A percentile compares a stretch with the other conserved stretches of the same genome.
Evolutionary conservation across 1,140 invertebrate genomes (phyloP).

Genomic region (Uloborus diversus): DNA sequence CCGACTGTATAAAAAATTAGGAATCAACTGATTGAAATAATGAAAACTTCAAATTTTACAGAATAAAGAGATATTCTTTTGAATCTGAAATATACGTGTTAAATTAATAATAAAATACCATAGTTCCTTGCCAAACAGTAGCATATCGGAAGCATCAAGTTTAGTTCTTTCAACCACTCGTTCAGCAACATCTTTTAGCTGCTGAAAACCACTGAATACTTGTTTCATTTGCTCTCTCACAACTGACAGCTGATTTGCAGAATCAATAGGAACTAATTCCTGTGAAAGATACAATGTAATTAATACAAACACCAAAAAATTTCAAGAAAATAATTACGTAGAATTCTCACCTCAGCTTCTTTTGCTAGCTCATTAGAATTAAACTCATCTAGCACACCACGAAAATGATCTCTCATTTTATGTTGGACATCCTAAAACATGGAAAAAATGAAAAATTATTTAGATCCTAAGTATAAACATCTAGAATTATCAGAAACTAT

Average conservation of each 20-base stretch:
- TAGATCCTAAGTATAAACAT: too few species aligned
- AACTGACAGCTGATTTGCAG: conserved; percentile 71
- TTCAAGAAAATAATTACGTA: not conserved
- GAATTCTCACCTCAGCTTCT: conserved; percentile 72
- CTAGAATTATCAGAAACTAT: too few species aligned
- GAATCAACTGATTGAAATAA: too few species aligned
- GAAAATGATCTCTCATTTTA: conserved; percentile 73
- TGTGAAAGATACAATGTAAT: conserved; percentile 50
- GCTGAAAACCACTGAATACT: conserved; percentile 69
- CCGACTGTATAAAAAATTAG: too few species aligned
- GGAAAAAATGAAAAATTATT: too few species aligned
- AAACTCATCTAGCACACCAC: conserved; percentile 77
- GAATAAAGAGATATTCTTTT: too few species aligned
- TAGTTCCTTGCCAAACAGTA: conserved; percentile 52
- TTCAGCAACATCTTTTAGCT: conserved; percentile 73
- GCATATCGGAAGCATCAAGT: conserved; percentile 70
- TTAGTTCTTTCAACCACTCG: conserved; percentile 70
- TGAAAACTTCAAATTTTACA: too few species aligned
- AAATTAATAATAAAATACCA: too few species aligned
- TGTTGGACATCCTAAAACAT: conserved; percentile 70
- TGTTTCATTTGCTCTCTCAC: conserved; percentile 72
- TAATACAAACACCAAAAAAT: not conserved
- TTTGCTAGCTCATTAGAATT: conserved; percentile 75
- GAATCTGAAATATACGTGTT: too few species aligned
- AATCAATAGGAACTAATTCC: conserved; percentile 74